phyloP scores from a whole-genome alignment of 2,888 invertebrate species.

The Aethes cnicana region DNA sequence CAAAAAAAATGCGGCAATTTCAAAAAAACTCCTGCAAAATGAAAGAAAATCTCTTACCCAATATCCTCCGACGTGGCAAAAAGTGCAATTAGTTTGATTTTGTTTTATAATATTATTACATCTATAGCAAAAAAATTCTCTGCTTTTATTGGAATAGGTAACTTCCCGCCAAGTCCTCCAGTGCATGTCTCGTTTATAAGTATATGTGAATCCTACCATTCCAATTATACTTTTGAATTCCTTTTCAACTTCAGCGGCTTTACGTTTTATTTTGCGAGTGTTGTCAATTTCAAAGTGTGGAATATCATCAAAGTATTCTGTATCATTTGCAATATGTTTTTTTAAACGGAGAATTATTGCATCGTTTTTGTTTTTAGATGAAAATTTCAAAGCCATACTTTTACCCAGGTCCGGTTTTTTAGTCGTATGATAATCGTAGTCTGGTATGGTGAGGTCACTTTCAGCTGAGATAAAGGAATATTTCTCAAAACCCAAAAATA shows the following conservation, averaged over 20 bases:
- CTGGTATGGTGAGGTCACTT: slow-evolving; percentile 1
- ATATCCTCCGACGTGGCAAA: slow-evolving; percentile 45
- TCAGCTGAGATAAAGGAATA: background rate
- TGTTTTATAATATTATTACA: slow-evolving; percentile 44
- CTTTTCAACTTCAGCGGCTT: slow-evolving; percentile 42
- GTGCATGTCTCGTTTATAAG: slow-evolving; percentile 53
- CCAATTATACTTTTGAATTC: slow-evolving; percentile 48
- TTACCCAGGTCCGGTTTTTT: background rate
- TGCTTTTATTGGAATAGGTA: slow-evolving; percentile 33
- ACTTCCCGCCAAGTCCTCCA: slow-evolving; percentile 66
- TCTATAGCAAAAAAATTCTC: slow-evolving; percentile 48
- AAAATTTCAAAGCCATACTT: slow-evolving; percentile 9
- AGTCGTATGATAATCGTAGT: background rate
- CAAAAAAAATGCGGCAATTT: background rate
- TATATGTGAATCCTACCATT: slow-evolving; percentile 54
- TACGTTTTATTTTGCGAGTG: slow-evolving; percentile 25
- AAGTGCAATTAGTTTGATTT: slow-evolving; percentile 36
- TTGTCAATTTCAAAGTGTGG: slow-evolving; percentile 41
- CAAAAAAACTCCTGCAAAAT: background rate
- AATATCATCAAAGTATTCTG: slow-evolving; percentile 45
- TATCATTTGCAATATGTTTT: slow-evolving; percentile 35
- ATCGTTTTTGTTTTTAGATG: slow-evolving; percentile 3
- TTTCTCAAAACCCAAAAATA: too few species aligned
- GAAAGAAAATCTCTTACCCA: slow-evolving; percentile 50
- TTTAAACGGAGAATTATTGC: slow-evolving; percentile 7